Conservation (phyloP, 1,140 invertebrate genomes). For the Arctopsyche grandis region DNA sequence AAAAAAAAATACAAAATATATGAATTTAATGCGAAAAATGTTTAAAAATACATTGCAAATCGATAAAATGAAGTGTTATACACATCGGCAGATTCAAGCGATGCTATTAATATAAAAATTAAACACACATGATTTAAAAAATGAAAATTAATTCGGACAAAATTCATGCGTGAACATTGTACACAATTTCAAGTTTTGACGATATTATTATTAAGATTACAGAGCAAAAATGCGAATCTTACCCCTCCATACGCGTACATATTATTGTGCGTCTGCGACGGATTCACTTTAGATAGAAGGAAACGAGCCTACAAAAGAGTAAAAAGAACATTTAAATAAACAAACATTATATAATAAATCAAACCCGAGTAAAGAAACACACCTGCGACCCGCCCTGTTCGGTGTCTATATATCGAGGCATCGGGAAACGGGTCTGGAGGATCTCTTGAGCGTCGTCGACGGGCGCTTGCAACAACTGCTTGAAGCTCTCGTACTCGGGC, state of each 20-base stretch:
- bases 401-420: conserved; percentile 98
- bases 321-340: conserved; percentile 37
- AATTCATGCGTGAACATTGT: not conserved
- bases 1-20: conserved; percentile 41
- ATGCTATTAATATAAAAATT: too few species aligned
- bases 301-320: conserved; percentile 90
- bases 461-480: conserved; percentile 94
- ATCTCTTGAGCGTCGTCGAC: conserved; percentile 98
- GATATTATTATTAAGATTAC: too few species aligned
- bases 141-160: not conserved
- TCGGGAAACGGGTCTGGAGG: conserved; percentile 93
- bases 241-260: conserved; percentile 95
- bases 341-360: not conserved
- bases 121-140: not conserved
- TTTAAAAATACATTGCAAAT: too few species aligned
- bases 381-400: conserved; percentile 93
- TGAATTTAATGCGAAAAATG: conserved; percentile 32
- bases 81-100: too few species aligned
- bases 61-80: too few species aligned
- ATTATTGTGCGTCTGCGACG: conserved; percentile 99
- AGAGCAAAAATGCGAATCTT: conserved; percentile 60
- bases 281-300: conserved; percentile 98
- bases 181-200: too few species aligned
- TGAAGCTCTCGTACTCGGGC: conserved; percentile 97
- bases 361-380: too few species aligned